Percentiles rank a stretch among this genome's conserved stretches.
Conservation (phyloP, 2,888 invertebrate species). For the Polia nebulosa region DNA sequence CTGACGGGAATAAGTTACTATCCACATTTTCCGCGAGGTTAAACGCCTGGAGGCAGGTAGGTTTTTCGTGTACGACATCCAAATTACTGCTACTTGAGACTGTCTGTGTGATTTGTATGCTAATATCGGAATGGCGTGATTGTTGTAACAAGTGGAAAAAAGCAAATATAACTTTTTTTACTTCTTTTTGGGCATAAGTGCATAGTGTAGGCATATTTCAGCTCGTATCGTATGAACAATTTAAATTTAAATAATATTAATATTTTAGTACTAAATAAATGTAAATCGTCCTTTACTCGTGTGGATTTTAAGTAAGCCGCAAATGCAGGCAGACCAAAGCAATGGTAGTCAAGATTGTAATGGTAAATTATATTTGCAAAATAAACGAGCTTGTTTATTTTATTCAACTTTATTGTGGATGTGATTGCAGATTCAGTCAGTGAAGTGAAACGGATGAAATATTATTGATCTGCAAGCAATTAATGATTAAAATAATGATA, state of each 20-base stretch:
- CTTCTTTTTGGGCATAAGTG: slow-evolving; percentile 15
- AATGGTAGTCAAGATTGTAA: slow-evolving; percentile 55
- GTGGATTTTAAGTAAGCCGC: slow-evolving; percentile 59
- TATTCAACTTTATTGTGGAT: slow-evolving; percentile 15
- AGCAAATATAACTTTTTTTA: slow-evolving; percentile 10
- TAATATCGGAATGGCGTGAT: slow-evolving; percentile 47
- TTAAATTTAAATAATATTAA: neutral
- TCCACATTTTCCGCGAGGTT: slow-evolving; percentile 59
- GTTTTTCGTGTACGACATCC: slow-evolving; percentile 58
- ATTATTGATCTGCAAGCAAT: slow-evolving; percentile 12
- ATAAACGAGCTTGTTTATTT: slow-evolving; percentile 34
- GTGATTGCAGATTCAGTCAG: slow-evolving; percentile 11
- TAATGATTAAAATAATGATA: slow-evolving; percentile 36
- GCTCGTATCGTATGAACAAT: neutral
- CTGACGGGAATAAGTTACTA: slow-evolving; percentile 62
- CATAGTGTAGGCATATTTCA: neutral
- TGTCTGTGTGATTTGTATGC: slow-evolving; percentile 46
- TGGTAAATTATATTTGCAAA: slow-evolving; percentile 45
- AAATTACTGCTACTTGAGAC: slow-evolving; percentile 48
- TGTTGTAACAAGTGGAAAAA: neutral
- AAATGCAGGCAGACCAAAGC: slow-evolving; percentile 58
- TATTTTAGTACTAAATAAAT: slow-evolving; percentile 22
- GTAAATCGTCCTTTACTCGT: slow-evolving; percentile 39
- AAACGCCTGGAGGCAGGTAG: slow-evolving; percentile 46
- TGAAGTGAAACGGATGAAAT: neutral